Conservation (phyloP, 1,140 invertebrate genomes). For the Brachionus manjavacas region DNA sequence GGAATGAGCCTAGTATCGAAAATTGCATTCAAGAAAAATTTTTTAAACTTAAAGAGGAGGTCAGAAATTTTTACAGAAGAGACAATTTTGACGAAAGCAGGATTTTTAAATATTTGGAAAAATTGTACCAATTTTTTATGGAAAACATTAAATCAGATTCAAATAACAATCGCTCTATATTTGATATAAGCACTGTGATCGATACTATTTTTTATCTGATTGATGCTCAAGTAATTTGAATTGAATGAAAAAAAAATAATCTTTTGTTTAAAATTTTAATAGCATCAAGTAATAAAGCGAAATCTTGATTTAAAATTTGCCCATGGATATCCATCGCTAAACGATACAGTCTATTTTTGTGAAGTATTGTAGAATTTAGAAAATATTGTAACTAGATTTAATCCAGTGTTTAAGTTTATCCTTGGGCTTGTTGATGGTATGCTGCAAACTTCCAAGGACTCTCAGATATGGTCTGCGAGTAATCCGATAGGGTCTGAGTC, state of each 20-base stretch:
- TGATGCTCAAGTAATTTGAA: conserved; percentile 48
- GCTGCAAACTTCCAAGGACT: neutral
- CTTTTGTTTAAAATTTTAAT: neutral
- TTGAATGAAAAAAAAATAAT: neutral
- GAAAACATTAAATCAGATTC: conserved; percentile 49
- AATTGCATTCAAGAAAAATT: conserved; percentile 51
- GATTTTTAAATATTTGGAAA: conserved; percentile 45
- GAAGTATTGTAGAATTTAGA: neutral
- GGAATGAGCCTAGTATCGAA: conserved; percentile 52
- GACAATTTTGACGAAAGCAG: conserved; percentile 46
- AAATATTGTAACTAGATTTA: neutral
- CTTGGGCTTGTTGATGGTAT: neutral
- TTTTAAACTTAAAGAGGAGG: conserved; percentile 49
- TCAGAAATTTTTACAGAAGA: conserved; percentile 43
- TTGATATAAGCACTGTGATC: conserved; percentile 54
- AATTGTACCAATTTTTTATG: conserved; percentile 45
- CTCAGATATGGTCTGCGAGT: conserved; percentile 18
- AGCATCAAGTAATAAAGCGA: conserved; percentile 37
- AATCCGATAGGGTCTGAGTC: conserved; percentile 19
- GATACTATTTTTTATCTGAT: conserved; percentile 50
- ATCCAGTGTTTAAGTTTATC: neutral
- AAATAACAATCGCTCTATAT: conserved; percentile 48
- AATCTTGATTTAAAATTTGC: neutral
- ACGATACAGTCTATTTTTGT: conserved; percentile 31
- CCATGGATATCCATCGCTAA: neutral